Evolutionary conservation across 2,888 invertebrate species (phyloP), one percentile per base, ranked within the genome.

Genomic region (Cosmia trapezina): DNA sequence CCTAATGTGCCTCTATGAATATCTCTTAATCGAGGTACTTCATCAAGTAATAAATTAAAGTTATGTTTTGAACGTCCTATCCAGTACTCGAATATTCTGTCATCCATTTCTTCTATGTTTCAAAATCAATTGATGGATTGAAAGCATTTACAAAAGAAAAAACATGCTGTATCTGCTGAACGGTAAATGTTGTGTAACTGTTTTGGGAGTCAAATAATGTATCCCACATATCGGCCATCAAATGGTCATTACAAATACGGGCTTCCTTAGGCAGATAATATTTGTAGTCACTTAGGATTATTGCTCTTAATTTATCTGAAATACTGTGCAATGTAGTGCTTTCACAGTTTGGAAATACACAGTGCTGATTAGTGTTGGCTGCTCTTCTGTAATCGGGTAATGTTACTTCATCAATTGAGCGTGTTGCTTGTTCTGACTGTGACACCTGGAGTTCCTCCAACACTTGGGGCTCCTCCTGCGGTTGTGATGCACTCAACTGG

Each of bases 341-440:
- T 63, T 2, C 33, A 49, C 49, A 63, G 2, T 63, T 63, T 1
- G 62, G 62, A 63, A 63, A 63, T 63, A 63, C 49, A 62, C 62
- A 62, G 49, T 62, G 62, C n/a, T 62, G 62, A n/a, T 62, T 62
- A 62, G 62, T 43, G 4, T 63, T 63, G 33, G 62, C 49, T 4
- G 62, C 62, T 63, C 62, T 63, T 49, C 62, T 63, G 33, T 63
- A 63, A 49, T 49, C 62, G 1, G 62, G 62, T 63, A 63, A 49
- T 0, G 49, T 63, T 1, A 49, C 62, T 63, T 14, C 33, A 63
- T 49, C 7, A 4, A 49, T 8, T 63, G 62, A 63, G 8, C 49
- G 5, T 37, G 62, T 63, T 63, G 62, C 8, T 63, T 49, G 4
- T 14, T 63, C 49, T 0, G 37, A 51, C 51, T 64, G 63, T 0